A percentile compares a stretch with the other conserved stretches of the same genome.
phyloP scores from a whole-genome alignment of 2,113 vertebrate genomes.

The Semicossyphus pulcher region DNA sequence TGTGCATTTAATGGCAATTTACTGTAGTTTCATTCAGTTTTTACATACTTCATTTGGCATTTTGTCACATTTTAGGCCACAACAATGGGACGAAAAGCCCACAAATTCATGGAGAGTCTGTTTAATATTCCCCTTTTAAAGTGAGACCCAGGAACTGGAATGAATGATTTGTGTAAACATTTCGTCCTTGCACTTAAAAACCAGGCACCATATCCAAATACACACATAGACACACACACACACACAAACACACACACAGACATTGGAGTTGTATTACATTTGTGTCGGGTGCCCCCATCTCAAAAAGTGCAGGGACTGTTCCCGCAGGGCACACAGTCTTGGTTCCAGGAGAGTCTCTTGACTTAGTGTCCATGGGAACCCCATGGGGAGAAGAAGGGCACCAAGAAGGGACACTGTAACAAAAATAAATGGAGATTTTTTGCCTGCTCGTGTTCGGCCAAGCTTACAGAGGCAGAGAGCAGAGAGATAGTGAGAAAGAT shows the following conservation, averaged over 20 bases:
- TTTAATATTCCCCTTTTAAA: too few relatives aligned
- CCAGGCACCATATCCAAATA: not conserved
- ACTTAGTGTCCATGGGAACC: slow-evolving; percentile 81
- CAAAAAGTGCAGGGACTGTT: slow-evolving; percentile 72
- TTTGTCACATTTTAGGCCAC: too few relatives aligned
- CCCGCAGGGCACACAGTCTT: slow-evolving; percentile 63
- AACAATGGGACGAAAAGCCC: too few relatives aligned
- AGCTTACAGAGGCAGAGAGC: slow-evolving; percentile 62
- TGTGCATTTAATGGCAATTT: too few relatives aligned
- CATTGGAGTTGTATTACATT: slow-evolving; percentile 47
- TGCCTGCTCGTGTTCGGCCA: slow-evolving; percentile 79
- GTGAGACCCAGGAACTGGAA: too few relatives aligned
- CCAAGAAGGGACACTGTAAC: slow-evolving; percentile 68
- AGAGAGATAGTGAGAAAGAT: slow-evolving; percentile 49
- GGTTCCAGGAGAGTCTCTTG: slow-evolving; percentile 76
- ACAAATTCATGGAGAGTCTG: too few relatives aligned
- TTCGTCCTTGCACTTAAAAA: too few relatives aligned
- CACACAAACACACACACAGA: slow-evolving; percentile 8
- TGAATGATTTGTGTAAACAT: too few relatives aligned
- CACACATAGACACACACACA: not conserved
- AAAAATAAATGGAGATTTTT: slow-evolving; percentile 84
- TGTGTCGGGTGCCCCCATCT: slow-evolving; percentile 53
- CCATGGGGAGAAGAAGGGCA: slow-evolving; percentile 50
- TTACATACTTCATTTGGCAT: too few relatives aligned
- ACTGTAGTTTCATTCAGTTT: too few relatives aligned